Evolutionary conservation across 2,888 invertebrate species (phyloP).

Genomic region (Patella pellucida): DNA sequence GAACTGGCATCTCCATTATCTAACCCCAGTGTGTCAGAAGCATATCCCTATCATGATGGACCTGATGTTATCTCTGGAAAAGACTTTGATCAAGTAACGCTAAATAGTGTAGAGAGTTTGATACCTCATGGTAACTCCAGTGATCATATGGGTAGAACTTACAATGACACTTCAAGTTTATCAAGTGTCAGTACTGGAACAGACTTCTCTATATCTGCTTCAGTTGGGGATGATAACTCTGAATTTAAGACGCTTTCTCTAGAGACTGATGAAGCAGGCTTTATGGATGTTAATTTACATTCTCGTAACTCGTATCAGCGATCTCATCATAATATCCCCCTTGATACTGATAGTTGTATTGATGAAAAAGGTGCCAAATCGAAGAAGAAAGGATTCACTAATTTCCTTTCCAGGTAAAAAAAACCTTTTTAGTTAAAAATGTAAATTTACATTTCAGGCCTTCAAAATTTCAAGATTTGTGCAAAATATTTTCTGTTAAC

Average conservation of each 20-base stretch:
- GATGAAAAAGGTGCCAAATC: slow-evolving; percentile 55
- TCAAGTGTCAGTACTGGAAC: slow-evolving; percentile 66
- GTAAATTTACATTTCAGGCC: neutral
- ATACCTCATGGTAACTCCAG: slow-evolving; percentile 46
- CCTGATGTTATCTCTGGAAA: slow-evolving; percentile 27
- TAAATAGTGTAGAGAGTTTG: slow-evolving; percentile 54
- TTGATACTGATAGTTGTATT: slow-evolving; percentile 55
- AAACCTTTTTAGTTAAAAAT: neutral
- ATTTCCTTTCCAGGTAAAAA: slow-evolving; percentile 55
- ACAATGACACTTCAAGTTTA: slow-evolving; percentile 63
- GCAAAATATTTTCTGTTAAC: slow-evolving; percentile 3
- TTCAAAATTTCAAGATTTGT: neutral
- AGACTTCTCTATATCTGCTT: slow-evolving; percentile 63
- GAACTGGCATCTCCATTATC: slow-evolving; percentile 14
- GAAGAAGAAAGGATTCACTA: slow-evolving; percentile 54
- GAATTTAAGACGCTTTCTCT: slow-evolving; percentile 50
- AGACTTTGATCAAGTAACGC: slow-evolving; percentile 51
- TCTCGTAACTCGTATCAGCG: slow-evolving; percentile 62
- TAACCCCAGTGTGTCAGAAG: slow-evolving; percentile 16
- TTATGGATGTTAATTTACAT: slow-evolving; percentile 65
- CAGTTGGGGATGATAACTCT: slow-evolving; percentile 52
- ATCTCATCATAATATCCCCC: slow-evolving; percentile 38
- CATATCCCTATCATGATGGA: slow-evolving; percentile 15
- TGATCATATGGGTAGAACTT: slow-evolving; percentile 50
- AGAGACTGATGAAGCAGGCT: slow-evolving; percentile 63